Conservation (phyloP, 2,113 vertebrate genomes). For the Ophiodon elongatus region DNA sequence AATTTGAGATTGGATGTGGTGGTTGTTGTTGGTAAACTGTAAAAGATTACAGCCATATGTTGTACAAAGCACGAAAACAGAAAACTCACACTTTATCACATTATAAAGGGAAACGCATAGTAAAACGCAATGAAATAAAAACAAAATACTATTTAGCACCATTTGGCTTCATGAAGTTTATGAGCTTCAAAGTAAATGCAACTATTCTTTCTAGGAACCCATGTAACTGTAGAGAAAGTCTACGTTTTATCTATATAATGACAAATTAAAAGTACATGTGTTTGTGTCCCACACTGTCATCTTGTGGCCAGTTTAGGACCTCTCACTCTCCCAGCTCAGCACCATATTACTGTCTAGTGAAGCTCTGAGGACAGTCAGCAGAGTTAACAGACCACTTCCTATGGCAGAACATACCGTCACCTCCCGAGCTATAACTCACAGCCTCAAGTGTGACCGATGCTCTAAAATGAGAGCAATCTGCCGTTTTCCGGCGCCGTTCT, state of each 20-base stretch:
- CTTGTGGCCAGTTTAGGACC: constrained; percentile 63
- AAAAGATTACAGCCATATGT: background rate
- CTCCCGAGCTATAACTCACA: constrained; percentile 22
- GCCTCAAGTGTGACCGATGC: constrained; percentile 27
- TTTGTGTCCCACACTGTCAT: constrained; percentile 60
- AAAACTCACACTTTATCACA: background rate
- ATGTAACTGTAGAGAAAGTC: background rate
- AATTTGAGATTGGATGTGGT: background rate
- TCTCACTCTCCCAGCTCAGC: background rate
- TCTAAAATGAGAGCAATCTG: constrained; percentile 34
- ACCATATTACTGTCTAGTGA: background rate
- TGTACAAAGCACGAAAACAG: background rate
- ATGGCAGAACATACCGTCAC: constrained; percentile 15
- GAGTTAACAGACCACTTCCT: constrained; percentile 36
- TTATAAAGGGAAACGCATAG: background rate
- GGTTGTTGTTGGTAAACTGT: background rate
- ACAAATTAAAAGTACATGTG: background rate
- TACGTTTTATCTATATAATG: background rate
- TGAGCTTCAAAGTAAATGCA: background rate
- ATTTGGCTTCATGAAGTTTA: background rate
- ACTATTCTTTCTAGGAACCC: background rate
- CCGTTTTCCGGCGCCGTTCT: constrained; percentile 2
- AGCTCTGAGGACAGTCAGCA: constrained; percentile 21
- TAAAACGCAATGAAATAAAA: too few relatives aligned
- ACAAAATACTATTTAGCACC: background rate